Evolutionary conservation across 2,113 vertebrate species (phyloP).

Genomic region (Philantomba maxwellii): DNA sequence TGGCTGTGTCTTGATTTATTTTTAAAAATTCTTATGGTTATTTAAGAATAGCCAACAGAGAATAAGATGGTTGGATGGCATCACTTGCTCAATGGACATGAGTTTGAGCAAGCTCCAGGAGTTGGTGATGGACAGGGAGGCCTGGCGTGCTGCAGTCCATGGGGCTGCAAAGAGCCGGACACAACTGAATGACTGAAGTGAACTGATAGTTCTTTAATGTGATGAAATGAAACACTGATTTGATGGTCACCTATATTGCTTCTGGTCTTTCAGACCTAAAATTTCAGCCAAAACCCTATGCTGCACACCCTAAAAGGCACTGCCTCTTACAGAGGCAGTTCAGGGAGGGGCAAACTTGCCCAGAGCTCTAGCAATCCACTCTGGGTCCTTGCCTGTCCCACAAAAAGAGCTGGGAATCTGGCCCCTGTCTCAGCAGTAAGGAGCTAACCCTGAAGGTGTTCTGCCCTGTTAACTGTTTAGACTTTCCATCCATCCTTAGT

Average conservation of each 20-base stretch:
- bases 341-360: not conserved
- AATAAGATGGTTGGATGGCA: not conserved
- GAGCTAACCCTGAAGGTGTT: not conserved
- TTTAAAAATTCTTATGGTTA: not conserved
- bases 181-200: not conserved
- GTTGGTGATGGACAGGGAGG: not conserved
- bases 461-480: not conserved
- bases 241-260: not conserved
- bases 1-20: not conserved
- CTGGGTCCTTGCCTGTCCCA: not conserved
- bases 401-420: not conserved
- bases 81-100: not conserved
- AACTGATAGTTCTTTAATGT: not conserved
- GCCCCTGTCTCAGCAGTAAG: not conserved
- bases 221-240: not conserved
- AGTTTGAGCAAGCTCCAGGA: not conserved
- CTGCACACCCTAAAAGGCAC: not conserved
- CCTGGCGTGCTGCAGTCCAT: not conserved
- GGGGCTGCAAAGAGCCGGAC: not conserved
- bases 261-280: not conserved
- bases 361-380: not conserved
- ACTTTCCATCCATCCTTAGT: not conserved
- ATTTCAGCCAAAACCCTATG: not conserved
- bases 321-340: not conserved
- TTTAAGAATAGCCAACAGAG: not conserved